Evolutionary conservation across 2,113 vertebrate genomes (phyloP), one percentile per base, ranked within the genome.

Genomic region (Takifugu flavidus): DNA sequence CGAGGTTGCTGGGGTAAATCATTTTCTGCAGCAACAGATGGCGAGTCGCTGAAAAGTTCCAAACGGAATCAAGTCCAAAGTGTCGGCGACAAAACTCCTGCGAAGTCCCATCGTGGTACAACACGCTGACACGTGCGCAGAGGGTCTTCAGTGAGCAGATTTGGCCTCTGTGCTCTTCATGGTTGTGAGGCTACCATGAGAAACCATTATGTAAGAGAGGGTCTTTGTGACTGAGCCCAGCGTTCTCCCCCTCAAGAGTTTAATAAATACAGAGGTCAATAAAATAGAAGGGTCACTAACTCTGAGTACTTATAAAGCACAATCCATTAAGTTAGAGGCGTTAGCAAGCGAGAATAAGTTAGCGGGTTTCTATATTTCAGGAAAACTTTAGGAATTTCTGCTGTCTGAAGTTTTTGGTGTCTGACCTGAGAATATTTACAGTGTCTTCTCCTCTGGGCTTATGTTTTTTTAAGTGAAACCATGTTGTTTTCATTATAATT

Each of bases 1-100:
- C 50, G 34, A 60, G 58, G 39, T 51, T 55, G 15, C 70, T 56
- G 50, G 31, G 14, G 45, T 39, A 28, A 20, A 66, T 55, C 61
- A 72, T 70, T 78, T 67, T 67, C 65, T 45, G 3, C 56, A 72
- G 55, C 55, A 72, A 42, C 75, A 75, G 68, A 75, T 69, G 61
- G 59, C 39, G 2, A 44, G 14, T 43, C 25, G 57, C 57, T 50
- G 53, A 66, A 25, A 29, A 57, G 6, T 39, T 65, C 49, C 52
- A 72, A 53, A 59, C 3, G 5, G 59, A 39, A 64, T 55, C 1
- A 11, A 55, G 29, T 59, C 56, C 67, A 69, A 49, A n/a, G 34
- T 10, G 34, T 10, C 34, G 34, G 20, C 20, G 1, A 20, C 20
- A 20, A 20, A 20, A 20, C 20, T 20, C 20, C 20, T 20, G 20